Conservation (phyloP, 2,797 vertebrate species). For the Gouania willdenowi region DNA sequence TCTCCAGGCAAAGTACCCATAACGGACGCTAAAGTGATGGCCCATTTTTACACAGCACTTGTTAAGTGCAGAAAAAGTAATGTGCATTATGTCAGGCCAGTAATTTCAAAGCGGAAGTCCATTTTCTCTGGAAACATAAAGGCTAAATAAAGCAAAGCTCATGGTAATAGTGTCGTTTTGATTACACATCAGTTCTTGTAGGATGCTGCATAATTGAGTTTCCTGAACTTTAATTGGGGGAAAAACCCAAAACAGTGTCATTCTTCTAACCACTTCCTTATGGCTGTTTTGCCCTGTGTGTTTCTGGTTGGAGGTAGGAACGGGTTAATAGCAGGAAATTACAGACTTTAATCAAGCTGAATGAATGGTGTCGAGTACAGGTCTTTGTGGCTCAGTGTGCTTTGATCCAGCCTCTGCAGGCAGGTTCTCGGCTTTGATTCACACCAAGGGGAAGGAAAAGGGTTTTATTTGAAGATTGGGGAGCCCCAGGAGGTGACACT, state of each 20-base stretch:
- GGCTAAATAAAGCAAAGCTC: constrained; percentile 27
- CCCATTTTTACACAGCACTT: too few relatives aligned
- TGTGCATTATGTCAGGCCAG: background rate
- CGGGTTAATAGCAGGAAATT: constrained; percentile 72
- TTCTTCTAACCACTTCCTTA: constrained; percentile 58
- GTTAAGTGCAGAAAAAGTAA: constrained; percentile 1
- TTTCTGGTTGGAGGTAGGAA: constrained; percentile 49
- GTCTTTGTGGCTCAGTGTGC: constrained; percentile 57
- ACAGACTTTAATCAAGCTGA: constrained; percentile 65
- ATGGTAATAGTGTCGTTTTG: constrained; percentile 25
- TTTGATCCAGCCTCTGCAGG: constrained; percentile 67
- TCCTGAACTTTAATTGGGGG: constrained; percentile 32
- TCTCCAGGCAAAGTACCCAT: too few relatives aligned
- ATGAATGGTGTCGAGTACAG: constrained; percentile 57
- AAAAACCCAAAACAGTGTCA: constrained; percentile 46
- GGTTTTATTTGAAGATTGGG: constrained; percentile 67
- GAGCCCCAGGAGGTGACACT: constrained; percentile 73
- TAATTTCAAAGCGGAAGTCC: constrained; percentile 18
- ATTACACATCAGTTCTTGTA: constrained; percentile 33
- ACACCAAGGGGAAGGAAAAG: constrained; percentile 51
- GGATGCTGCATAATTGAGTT: constrained; percentile 32
- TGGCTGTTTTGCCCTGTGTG: constrained; percentile 39
- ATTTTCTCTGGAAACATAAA: constrained; percentile 10
- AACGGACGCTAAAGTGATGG: too few relatives aligned
- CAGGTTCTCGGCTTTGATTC: constrained; percentile 67